Evolutionary conservation across 2,797 vertebrate species (phyloP), one percentile per base, ranked within the genome.

Genomic region (Meda fulgida): DNA sequence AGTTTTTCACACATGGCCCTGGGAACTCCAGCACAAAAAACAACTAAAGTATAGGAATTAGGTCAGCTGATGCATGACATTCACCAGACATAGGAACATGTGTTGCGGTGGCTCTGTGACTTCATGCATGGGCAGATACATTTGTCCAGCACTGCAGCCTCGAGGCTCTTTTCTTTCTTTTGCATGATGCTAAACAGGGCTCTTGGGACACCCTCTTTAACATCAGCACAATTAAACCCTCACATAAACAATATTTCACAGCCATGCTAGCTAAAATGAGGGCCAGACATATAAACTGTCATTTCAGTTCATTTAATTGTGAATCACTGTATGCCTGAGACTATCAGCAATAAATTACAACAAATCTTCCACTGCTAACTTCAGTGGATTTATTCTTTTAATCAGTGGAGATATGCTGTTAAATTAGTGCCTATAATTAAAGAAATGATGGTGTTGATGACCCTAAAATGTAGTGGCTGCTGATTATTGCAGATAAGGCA

Each of bases 211-310:
- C 77, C 88, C 93, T 92, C 91, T 91, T 88, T 90, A 91, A 92
- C 90, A 90, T 92, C 92, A 91, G 86, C 90, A 88, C 84, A 71
- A 90, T 91, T 92, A 93, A 94, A 94, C 91, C 92, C 87, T 85
- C 78, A 85, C 89, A 92, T 92, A 93, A 93, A 91, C 92, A 90
- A 86, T 81, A 75, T 89, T 89, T 76, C 87, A 78, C 81, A 84
- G 86, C 89, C 87, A 31, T 29, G 88, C 87, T 80, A 80, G 87
- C 60, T 82, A 86, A 92, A 90, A 79, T 76, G 53, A 67, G 69
- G 60, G 73, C 63, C 53, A 66, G 46, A 69, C 48, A 63, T 53
- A 77, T 67, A 65, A 69, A 79, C 58, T 63, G 40, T 75, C 84
- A 72, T 77, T 51, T 66, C 72, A 80, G 16, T 43, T 53, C 29